Conservation (phyloP, 2,113 vertebrate species). For the Megaptera novaeangliae region DNA sequence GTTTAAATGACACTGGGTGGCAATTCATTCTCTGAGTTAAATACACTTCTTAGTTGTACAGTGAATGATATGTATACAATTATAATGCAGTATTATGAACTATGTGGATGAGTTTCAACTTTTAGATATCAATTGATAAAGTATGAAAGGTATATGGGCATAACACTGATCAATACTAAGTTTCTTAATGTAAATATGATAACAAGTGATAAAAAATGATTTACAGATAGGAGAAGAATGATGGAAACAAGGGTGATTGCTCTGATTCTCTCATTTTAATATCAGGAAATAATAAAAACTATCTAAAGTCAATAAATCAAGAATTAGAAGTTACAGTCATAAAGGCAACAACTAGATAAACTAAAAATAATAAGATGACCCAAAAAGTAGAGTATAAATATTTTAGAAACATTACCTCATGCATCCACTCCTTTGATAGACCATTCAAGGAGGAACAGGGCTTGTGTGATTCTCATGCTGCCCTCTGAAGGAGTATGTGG, state of each 20-base stretch:
- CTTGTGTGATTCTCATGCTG: not conserved
- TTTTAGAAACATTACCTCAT: not conserved
- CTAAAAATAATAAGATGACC: not conserved
- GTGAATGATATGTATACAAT: not conserved
- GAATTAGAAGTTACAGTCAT: not conserved
- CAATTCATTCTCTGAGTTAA: not conserved
- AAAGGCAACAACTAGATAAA: not conserved
- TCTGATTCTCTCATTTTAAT: slow-evolving; percentile 11
- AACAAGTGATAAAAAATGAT: not conserved
- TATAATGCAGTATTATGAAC: not conserved
- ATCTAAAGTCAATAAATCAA: not conserved
- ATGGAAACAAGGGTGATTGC: not conserved
- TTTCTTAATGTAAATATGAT: not conserved
- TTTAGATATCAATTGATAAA: slow-evolving; percentile 13
- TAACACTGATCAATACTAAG: slow-evolving; percentile 14
- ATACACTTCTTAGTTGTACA: not conserved
- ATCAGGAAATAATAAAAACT: slow-evolving; percentile 14
- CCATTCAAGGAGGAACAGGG: not conserved
- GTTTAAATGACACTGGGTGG: not conserved
- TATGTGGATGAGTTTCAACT: not conserved
- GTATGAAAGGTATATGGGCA: not conserved
- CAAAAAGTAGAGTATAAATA: not conserved
- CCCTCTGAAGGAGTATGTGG: not conserved
- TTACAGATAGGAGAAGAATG: not conserved
- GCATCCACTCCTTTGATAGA: not conserved